Conservation (phyloP, 2,113 vertebrate genomes). For the Forbesichthys agassizii region DNA sequence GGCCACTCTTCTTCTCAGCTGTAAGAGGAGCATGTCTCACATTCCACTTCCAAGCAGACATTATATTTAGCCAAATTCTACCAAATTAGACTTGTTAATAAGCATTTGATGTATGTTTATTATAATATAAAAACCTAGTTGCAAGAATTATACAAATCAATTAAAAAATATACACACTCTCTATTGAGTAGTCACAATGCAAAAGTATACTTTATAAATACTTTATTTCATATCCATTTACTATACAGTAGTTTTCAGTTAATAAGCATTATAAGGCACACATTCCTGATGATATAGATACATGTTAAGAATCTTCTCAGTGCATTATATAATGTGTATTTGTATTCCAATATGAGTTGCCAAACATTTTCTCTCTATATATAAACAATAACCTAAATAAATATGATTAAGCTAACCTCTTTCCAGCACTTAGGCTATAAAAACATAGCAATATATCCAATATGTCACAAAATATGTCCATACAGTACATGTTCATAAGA, state of each 20-base stretch:
- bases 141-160: slow-evolving; percentile 30
- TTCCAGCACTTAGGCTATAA: slow-evolving; percentile 36
- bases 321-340: slow-evolving; percentile 51
- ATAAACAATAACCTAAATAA: slow-evolving; percentile 54
- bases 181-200: slow-evolving; percentile 7
- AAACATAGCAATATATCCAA: background rate
- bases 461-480: background rate
- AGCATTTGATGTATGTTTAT: slow-evolving; percentile 22
- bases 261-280: slow-evolving; percentile 23
- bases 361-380: background rate
- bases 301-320: slow-evolving; percentile 52
- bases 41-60: slow-evolving; percentile 37
- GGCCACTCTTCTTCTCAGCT: slow-evolving; percentile 43
- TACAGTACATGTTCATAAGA: slow-evolving; percentile 9
- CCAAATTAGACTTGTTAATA: no score
- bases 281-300: slow-evolving; percentile 52
- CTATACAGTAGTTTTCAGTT: background rate
- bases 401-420: slow-evolving; percentile 42
- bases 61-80: no score
- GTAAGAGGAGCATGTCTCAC: slow-evolving; percentile 42
- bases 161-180: slow-evolving; percentile 21
- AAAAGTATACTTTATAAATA: background rate
- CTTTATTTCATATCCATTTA: slow-evolving; percentile 2
- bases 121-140: slow-evolving; percentile 25
- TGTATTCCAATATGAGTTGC: slow-evolving; percentile 25